Base-by-base conservation (phyloP, 2,797 vertebrate species). In the Coendou prehensilis region DNA sequence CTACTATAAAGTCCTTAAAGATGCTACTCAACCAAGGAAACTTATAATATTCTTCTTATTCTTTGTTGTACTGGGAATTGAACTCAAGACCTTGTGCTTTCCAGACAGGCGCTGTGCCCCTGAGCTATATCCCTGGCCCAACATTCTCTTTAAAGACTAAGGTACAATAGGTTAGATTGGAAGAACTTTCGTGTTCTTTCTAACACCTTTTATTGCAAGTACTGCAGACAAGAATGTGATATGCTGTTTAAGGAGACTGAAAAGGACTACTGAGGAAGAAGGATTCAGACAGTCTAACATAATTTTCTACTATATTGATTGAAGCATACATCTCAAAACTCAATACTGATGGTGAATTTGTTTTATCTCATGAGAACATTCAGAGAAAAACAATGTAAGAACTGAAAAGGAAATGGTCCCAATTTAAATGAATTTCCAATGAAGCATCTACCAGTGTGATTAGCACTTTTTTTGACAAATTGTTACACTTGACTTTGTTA, bases 401-500 rank as follows among this genome's bases (percentile, higher is more conserved):
- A 86, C 26, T 71, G 9, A 59, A 91, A 69, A 92, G 18, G 18
- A 91, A 97, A 92, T 89, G 26, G n/a, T 57, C 89, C 10, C 26
- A 76, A 50, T 88, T 90, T 89, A 71, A 90, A 80, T 69, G 20
- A 50, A n/a, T 92, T 93, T 95, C 11, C 14, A 92, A 3, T 56
- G 78, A 96, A 54, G 22, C 45, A 87, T 63, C 47, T 86, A 50
- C 45, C 4, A 33, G 22, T 76, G 17, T 81, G 87, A 97, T 97
- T 96, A 96, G 75, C 11, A 64, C 15, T 92, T 93, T 96, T 28
- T 93, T 93, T 95, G 73, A 80, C 67, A 94, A 76, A 45, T 82
- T 64, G 50, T 67, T 82, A 45, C 61, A 41, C 50, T 95, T 85
- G 33, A 89, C 87, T 94, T 96, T 93, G 13, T 86, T 96, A 75